Evolutionary conservation across 2,113 vertebrate species (phyloP), one percentile per base, ranked within the genome.

Genomic region (Gulo gulo): DNA sequence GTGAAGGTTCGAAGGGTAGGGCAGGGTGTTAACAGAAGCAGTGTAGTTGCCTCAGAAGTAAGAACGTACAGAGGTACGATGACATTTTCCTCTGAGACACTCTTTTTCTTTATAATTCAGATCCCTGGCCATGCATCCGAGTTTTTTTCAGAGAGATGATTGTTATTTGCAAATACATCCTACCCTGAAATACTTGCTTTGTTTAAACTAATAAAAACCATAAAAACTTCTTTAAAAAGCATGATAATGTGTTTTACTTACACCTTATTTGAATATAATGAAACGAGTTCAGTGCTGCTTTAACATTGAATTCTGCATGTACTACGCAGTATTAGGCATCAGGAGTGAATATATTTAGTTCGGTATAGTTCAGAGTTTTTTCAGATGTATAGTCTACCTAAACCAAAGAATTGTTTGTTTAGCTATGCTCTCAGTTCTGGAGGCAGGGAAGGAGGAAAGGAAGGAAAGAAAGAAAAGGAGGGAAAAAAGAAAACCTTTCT

Each of bases 201-300:
- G 79, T 69, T 95, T 81, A 65, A 87, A 61, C 57, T 95, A 93
- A 94, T 74, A 83, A 89, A 94, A 91, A 24, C 78, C 29, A 34
- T 79, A 31, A 47, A 57, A 59, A 36, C 5, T 16, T 39, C 16
- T 4, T 1, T 23, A 23, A 55, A 63, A 73, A 79, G 16, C 63
- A 69, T 69, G 74, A 82, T 61, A 69, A 39, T 89, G 18, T 24
- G 34, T 87, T 87, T 95, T 88, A 86, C 89, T 87, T 88, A 52
- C 7, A 65, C 9, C 73, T 39, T 61, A 86, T 71, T 83, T 87
- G 42, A 67, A 36, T 94, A 79, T 87, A 90, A 78, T 92, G 45
- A 83, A 87, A 26, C 59, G 52, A 65, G 73, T 83, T 87, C 42
- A 36, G 0, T 78, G 84, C 16, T 83, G 36, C 52, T 20, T 82